These are phyloP conservation scores for Butorides virescens DNA, from an alignment of 2,113 vertebrate species.

Conservation along the genomic window DNA sequence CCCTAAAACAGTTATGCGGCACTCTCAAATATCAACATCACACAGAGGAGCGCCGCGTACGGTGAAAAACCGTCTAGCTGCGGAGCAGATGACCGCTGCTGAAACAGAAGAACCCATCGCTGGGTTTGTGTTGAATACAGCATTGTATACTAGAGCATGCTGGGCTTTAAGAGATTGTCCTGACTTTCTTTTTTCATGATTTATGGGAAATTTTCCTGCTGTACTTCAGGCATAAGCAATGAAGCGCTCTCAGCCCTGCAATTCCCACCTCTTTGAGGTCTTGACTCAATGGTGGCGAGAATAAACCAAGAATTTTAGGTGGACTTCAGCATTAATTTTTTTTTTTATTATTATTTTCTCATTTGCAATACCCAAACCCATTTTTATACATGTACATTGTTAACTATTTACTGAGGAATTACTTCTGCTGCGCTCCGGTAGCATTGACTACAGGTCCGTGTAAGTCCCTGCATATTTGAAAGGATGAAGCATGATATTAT, in stretches of 20 bases:
- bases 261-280: not conserved
- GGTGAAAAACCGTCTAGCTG: not conserved
- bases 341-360: not conserved
- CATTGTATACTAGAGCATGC: constrained; percentile 28
- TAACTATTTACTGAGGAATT: constrained; percentile 3
- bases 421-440: not conserved
- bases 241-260: not conserved
- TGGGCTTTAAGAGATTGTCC: not conserved
- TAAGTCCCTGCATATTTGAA: not conserved
- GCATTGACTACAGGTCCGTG: not conserved
- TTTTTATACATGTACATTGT: not conserved
- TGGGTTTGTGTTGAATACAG: not conserved
- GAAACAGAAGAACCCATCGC: constrained; percentile 9
- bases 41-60: not conserved
- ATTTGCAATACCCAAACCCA: not conserved
- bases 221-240: not conserved
- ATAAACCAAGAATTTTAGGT: not conserved
- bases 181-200: constrained; percentile 21
- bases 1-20: constrained; percentile 31
- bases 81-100: not conserved
- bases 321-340: not conserved
- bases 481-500: not conserved
- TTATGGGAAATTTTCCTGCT: constrained; percentile 20
- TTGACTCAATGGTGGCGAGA: not conserved
- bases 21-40: constrained; percentile 63